A percentile compares a stretch with the other conserved stretches of the same genome.
Conservation (phyloP, 2,113 vertebrate genomes). For the Trematocara macrostoma region DNA sequence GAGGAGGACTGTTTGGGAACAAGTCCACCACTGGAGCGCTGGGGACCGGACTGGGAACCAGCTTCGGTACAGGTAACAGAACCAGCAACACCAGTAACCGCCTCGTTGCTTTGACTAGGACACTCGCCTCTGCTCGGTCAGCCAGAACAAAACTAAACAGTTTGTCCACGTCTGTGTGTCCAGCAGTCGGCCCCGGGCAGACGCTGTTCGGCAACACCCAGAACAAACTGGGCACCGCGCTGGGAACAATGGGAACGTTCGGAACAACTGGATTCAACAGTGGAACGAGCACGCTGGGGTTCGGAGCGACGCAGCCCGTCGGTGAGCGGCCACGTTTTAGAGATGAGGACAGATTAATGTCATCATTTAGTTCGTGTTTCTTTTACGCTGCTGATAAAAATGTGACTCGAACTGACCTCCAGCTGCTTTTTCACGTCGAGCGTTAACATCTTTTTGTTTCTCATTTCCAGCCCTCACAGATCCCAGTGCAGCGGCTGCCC, state of each 20-base stretch:
- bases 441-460: accelerated
- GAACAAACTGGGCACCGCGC: constrained; percentile 80
- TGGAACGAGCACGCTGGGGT: constrained; percentile 76
- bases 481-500: constrained; percentile 80
- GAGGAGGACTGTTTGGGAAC: constrained; percentile 85
- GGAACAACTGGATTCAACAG: constrained; percentile 82
- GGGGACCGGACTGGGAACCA: constrained; percentile 82
- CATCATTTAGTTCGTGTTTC: neutral
- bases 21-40: constrained; percentile 83
- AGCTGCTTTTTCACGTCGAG: neutral
- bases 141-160: neutral
- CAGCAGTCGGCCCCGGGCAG: constrained; percentile 82
- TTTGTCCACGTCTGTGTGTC: neutral
- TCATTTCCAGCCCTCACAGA: constrained; percentile 79
- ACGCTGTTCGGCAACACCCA: constrained; percentile 87
- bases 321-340: constrained; percentile 69
- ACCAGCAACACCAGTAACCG: neutral
- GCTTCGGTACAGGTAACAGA: constrained; percentile 84
- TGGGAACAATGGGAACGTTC: constrained; percentile 84
- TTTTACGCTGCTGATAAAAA: neutral
- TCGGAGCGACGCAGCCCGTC: constrained; percentile 85
- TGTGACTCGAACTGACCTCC: accelerated
- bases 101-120: accelerated
- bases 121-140: neutral
- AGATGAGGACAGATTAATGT: neutral